Evolutionary conservation across 1,140 invertebrate species (phyloP).

Genomic region (Lepidostoma basale): DNA sequence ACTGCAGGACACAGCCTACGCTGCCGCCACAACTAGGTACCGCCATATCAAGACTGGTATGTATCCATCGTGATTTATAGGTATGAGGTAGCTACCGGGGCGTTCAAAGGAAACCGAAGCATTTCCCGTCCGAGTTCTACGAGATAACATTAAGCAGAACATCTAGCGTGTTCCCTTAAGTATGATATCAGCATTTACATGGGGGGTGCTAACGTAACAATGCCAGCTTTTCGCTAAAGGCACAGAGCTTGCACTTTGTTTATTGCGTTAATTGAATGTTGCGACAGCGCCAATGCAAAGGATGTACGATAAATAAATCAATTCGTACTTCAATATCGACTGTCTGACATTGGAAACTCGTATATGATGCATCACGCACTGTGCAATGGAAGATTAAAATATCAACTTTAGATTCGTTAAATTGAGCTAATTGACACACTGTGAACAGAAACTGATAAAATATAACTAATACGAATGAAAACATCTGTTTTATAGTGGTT

Average conservation of each 20-base stretch:
- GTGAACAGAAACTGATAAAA: too few species aligned
- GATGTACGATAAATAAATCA: too few species aligned
- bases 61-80: slow-evolving; percentile 41
- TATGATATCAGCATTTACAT: slow-evolving; percentile 41
- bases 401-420: too few species aligned
- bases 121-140: slow-evolving; percentile 25
- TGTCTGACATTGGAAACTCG: too few species aligned
- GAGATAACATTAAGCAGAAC: slow-evolving; percentile 40
- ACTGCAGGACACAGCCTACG: slow-evolving; percentile 15
- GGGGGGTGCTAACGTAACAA: slow-evolving; percentile 26
- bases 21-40: neutral
- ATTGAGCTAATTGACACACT: too few species aligned
- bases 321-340: too few species aligned
- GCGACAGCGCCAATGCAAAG: too few species aligned
- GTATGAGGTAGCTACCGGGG: slow-evolving; percentile 32
- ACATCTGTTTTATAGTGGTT: too few species aligned
- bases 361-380: too few species aligned
- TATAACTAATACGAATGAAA: too few species aligned
- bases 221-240: slow-evolving; percentile 19
- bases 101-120: slow-evolving; percentile 39
- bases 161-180: slow-evolving; percentile 30
- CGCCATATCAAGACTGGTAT: slow-evolving; percentile 35
- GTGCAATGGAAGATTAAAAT: too few species aligned
- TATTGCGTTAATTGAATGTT: neutral
- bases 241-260: neutral